Evolutionary conservation across 1,140 invertebrate genomes (phyloP), one percentile per base, ranked within the genome.

Genomic region (Drosophila arawakana): DNA sequence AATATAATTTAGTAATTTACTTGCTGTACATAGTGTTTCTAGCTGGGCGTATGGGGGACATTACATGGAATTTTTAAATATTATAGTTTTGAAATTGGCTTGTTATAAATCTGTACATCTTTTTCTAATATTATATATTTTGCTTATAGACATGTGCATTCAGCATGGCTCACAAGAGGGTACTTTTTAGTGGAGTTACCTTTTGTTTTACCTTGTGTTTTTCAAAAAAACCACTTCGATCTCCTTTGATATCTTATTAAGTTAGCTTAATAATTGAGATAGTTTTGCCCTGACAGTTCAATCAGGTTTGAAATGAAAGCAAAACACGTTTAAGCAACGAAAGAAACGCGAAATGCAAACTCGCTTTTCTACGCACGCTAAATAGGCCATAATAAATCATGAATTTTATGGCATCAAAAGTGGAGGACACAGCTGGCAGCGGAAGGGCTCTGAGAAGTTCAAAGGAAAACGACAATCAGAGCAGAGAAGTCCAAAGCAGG

Each of bases 391-490:
- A 70, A 74, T 70, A 74, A 74, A 74, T 74, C 72, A 74, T 70
- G 37, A 70, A 68, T 46, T 61, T 62, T 70, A 70, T 58, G 59
- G 62, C 70, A 74, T 74, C 61, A 57, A 74, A 50, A 58, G 52
- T 41, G 39, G 39, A 43, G 47, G 50, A 61, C 63, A 41, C 67
- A 39, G 60, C 50, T 70, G 52, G 39, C 72, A 69, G 72, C 59
- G 55, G 34, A 58, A 47, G 46, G 66, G 54, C 66, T 60, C 66
- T 76, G 63, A 30, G 25, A 77, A 84, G 77, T 80, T 84, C 81
- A 84, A 84, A 84, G 65, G 65, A 54, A 66, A 79, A 70, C 80
- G 73, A 76, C 73, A 83, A 83, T 83, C 81, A 80, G 69, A 74
- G 81, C 77, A 50, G 7, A 46, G 37, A 35, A 35, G 46, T 21